phyloP scores from a whole-genome alignment of 2,113 vertebrate genomes.

The Tenrec ecaudatus region DNA sequence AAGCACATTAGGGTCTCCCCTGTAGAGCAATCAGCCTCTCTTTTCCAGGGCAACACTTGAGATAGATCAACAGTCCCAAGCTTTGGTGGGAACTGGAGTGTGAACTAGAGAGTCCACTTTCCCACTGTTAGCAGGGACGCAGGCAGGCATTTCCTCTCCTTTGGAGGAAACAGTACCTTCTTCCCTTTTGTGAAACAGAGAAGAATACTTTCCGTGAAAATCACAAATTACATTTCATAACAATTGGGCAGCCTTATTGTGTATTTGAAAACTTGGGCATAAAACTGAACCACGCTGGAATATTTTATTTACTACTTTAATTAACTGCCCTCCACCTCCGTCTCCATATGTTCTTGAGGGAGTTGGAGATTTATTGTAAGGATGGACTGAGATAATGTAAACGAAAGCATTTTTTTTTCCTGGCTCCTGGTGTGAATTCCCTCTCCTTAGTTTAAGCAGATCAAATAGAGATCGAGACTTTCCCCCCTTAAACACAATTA shows the following conservation, averaged over 20 bases:
- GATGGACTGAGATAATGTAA: not conserved
- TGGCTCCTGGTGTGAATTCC: slow-evolving; percentile 38
- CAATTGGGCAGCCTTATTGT: not conserved
- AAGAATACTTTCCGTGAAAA: not conserved
- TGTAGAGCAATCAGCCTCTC: fast-evolving
- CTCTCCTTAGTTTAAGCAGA: slow-evolving; percentile 56
- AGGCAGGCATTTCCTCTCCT: not conserved
- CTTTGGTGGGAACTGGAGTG: no score
- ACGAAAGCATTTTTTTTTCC: no score
- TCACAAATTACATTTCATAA: not conserved
- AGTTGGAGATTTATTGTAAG: not conserved
- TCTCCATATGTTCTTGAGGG: not conserved
- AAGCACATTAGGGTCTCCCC: not conserved
- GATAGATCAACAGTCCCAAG: not conserved
- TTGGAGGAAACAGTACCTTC: not conserved
- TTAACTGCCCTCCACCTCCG: not conserved
- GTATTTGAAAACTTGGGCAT: not conserved
- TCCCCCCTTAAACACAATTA: slow-evolving; percentile 51
- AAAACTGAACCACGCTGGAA: not conserved
- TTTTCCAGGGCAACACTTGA: not conserved
- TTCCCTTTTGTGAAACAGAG: not conserved
- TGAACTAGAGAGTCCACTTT: not conserved
- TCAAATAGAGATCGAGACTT: not conserved
- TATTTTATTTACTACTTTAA: not conserved
- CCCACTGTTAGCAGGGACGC: not conserved